Evolutionary conservation across 2,797 vertebrate species (phyloP), one percentile per base, ranked within the genome.

Genomic region (Hapalemur alaotrensis): DNA sequence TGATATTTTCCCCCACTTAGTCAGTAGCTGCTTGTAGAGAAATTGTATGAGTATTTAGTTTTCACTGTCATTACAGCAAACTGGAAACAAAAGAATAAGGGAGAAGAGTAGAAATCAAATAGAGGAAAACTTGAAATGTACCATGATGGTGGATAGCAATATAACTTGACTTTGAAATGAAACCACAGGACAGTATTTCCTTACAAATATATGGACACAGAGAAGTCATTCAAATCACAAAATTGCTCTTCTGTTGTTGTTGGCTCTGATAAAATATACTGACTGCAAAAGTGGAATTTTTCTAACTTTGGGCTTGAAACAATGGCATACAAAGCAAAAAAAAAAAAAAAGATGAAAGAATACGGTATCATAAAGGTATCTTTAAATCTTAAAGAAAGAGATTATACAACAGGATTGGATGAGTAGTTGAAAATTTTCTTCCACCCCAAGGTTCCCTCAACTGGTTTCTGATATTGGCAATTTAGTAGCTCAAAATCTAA

Each of bases 1-100:
- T 70, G 84, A 35, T 90, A 72, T 32, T 70, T 67, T 91, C 11
- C 52, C 28, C 88, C 78, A 12, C 52, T 80, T 65, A 92, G 79
- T 76, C 76, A 96, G 38, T 70, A 89, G n/a, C 65, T 96, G 87
- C 84, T 4, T 85, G 48, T 79, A 96, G 38, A 91, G 90, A 97
- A 95, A 78, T 72, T 50, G 88, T 61, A 22, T 88, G 41, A 97
- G 84, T 81, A 87, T 73, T 89, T 97, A 85, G 15, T 14, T 97
- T 95, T 88, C 89, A 85, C 54, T 96, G 88, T 97, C 97, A 96
- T 86, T 95, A 67, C n/a, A 87, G 91, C 79, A 97, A 97, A 97
- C 76, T 80, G 86, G 83, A 95, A 94, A 83, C 1, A 7, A 94
- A 97, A 95, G 93, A 96, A 32, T 83, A 59, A 61, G 59, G 48